Conservation (phyloP, 2,797 vertebrate genomes). For the Adelosebastes latens region DNA sequence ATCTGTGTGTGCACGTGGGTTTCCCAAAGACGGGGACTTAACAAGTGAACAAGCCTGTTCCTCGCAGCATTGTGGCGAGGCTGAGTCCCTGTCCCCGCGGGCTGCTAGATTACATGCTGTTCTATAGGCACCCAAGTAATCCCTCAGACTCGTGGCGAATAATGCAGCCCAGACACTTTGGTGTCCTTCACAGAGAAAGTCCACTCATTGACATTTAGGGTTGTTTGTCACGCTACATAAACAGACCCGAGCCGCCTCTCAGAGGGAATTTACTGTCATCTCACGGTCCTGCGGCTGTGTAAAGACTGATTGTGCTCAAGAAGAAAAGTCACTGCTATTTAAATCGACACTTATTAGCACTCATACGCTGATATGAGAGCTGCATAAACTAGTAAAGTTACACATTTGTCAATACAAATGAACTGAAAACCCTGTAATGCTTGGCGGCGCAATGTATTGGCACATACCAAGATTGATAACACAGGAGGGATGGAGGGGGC, state of each 20-base stretch:
- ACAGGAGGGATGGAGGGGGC: background rate
- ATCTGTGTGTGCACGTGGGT: slow-evolving; percentile 54
- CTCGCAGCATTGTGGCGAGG: slow-evolving; percentile 68
- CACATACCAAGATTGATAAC: slow-evolving; percentile 45
- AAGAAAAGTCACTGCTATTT: slow-evolving; percentile 55
- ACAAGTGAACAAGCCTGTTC: slow-evolving; percentile 72
- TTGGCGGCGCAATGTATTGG: slow-evolving; percentile 44
- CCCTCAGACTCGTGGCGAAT: slow-evolving; percentile 79
- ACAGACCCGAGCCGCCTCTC: slow-evolving; percentile 60
- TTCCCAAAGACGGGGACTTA: slow-evolving; percentile 69
- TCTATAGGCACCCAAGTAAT: slow-evolving; percentile 83
- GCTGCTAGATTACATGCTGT: slow-evolving; percentile 85
- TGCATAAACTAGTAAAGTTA: slow-evolving; percentile 44
- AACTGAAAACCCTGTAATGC: slow-evolving; percentile 26
- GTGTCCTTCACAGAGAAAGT: slow-evolving; percentile 84
- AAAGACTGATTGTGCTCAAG: slow-evolving; percentile 51
- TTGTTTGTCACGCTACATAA: slow-evolving; percentile 77
- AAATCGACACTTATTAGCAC: slow-evolving; percentile 43
- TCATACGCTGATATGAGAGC: slow-evolving; percentile 41
- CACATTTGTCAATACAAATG: slow-evolving; percentile 55
- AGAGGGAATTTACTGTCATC: slow-evolving; percentile 61
- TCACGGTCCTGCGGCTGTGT: slow-evolving; percentile 42
- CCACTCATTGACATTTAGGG: slow-evolving; percentile 81
- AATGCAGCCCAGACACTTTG: slow-evolving; percentile 75
- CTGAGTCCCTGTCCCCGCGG: slow-evolving; percentile 79